A percentile compares a stretch with the other conserved stretches of the same genome.
phyloP scores from a whole-genome alignment of 2,888 invertebrate species.

The Philaethria dido region DNA sequence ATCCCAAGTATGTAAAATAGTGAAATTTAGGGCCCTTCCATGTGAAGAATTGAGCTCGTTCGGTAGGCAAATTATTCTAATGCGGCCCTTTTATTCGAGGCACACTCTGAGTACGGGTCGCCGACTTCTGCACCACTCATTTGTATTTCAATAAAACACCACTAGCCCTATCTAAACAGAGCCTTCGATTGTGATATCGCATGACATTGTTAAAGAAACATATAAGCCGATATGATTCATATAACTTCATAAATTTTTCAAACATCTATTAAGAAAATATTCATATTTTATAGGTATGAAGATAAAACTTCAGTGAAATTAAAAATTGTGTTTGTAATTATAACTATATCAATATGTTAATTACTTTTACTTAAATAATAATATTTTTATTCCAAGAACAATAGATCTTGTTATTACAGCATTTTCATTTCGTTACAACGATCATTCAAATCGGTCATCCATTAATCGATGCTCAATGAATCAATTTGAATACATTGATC shows the following conservation, averaged over 20 bases:
- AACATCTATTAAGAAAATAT: not conserved
- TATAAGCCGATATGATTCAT: slow-evolving; percentile 1
- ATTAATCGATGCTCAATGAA: slow-evolving; percentile 64
- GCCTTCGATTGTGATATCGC: slow-evolving; percentile 65
- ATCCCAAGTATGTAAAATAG: slow-evolving; percentile 83
- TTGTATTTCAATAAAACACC: slow-evolving; percentile 82
- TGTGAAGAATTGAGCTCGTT: slow-evolving; percentile 83
- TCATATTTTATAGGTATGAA: not conserved
- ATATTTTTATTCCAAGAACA: slow-evolving; percentile 13
- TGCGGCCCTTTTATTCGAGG: slow-evolving; percentile 81
- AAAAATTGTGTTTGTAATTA: not conserved
- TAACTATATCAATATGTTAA: not conserved
- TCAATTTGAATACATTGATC: slow-evolving; percentile 75
- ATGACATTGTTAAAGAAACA: slow-evolving; percentile 53
- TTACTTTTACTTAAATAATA: not conserved
- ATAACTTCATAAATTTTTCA: not conserved
- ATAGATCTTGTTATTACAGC: slow-evolving; percentile 53
- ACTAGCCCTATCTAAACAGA: slow-evolving; percentile 81
- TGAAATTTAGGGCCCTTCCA: slow-evolving; percentile 83
- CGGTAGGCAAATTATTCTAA: slow-evolving; percentile 81
- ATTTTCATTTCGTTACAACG: slow-evolving; percentile 50
- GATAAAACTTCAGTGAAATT: not conserved
- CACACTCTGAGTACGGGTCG: slow-evolving; percentile 73
- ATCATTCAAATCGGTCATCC: slow-evolving; percentile 64
- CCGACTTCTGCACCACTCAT: slow-evolving; percentile 71